Evolutionary conservation across 2,797 vertebrate genomes (phyloP).

Genomic region (Sarcoramphus papa): DNA sequence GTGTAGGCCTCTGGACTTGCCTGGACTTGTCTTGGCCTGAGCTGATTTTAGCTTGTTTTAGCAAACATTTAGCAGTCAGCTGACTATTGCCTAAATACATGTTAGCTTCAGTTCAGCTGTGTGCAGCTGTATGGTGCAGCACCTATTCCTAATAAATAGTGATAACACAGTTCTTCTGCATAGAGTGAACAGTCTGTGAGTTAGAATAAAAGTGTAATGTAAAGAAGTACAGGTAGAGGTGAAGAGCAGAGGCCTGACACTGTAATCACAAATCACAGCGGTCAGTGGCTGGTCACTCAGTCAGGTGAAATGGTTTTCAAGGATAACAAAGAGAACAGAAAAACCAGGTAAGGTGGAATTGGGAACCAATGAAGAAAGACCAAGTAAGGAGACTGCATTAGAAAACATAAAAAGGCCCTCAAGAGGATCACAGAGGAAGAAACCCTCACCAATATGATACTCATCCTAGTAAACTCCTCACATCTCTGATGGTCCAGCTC

Average conservation of each 20-base stretch:
- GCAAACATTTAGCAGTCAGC: not conserved
- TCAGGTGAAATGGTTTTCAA: not conserved
- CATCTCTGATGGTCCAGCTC: not conserved
- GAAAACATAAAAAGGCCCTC: not conserved
- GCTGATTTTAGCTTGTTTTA: not conserved
- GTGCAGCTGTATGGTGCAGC: not conserved
- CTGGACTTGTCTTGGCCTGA: not conserved
- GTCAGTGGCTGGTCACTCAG: not conserved
- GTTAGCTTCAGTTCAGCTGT: not conserved
- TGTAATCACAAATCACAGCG: not conserved
- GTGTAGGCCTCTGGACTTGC: not conserved
- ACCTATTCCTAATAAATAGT: not conserved
- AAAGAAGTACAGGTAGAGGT: not conserved
- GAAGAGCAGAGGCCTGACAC: not conserved
- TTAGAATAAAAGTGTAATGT: not conserved
- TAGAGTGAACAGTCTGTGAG: not conserved
- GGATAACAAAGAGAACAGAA: not conserved
- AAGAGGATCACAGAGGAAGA: not conserved
- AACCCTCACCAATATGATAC: not conserved
- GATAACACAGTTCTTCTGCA: not conserved
- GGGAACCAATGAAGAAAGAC: not conserved
- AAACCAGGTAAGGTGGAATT: accelerated
- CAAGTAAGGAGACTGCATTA: not conserved
- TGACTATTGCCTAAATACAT: not conserved
- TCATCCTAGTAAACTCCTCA: not conserved